Evolutionary conservation across 2,888 invertebrate species (phyloP), one percentile per base, ranked within the genome.

Genomic region (Dromius quadrimaculatus): DNA sequence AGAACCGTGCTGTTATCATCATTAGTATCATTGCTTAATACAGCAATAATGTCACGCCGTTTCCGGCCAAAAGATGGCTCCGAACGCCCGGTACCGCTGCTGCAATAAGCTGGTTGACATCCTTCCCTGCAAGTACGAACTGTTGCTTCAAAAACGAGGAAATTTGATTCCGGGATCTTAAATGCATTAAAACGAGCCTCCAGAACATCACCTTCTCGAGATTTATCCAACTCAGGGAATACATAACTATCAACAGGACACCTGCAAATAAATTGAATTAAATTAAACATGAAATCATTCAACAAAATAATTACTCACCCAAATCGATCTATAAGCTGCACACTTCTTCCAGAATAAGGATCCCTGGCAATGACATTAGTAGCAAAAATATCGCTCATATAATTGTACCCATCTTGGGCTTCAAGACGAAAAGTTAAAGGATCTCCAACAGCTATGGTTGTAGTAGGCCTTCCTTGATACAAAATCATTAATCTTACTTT

Each of bases 111-210:
- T 47, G 95, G 95, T 79, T 94, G 94, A 78, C 95, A 96, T 4
- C 94, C 94, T 59, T 94, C 94, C 41, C 94, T 85, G 76, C 95
- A 96, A 0, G 94, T 94, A 69, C 93, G 85, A 0, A 96, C 95
- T 0, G 93, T 95, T 0, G 95, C 95, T 83, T 96, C 95, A 78
- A 96, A 96, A 0, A 95, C 94, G 75, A 96, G 83, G 85, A 95
- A 95, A 82, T 95, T 95, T 0, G 95, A 95, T 83, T 95, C 95
- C 0, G 95, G 95, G 74, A 96, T 95, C 83, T 95, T 96, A 80
- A 95, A 96, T 0, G 95, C 95, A 81, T 95, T 95, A 81, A 96
- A 96, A 77, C 94, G 87, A 0, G 95, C 95, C 84, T 95, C 95
- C 63, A 96, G 83, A 2, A 93, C 94, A 78, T 95, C 94, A 0